Evolutionary conservation across 2,113 vertebrate genomes (phyloP).

Genomic region (Shinisaurus crocodilurus): DNA sequence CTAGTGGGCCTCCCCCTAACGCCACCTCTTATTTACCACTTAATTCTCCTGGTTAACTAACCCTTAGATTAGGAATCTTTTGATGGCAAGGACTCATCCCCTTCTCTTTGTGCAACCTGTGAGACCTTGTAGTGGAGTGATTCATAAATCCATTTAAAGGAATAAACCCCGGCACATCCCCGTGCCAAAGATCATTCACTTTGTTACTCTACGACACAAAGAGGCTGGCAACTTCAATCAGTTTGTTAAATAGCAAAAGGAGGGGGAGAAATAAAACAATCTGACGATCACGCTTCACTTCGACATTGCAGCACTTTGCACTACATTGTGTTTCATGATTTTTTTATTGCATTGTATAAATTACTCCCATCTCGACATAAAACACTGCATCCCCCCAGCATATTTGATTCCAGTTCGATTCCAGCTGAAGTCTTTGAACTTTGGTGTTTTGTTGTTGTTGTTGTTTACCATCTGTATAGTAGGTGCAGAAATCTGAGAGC

Average conservation of each 20-base stretch:
- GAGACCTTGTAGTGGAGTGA: background rate
- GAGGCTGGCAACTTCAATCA: background rate
- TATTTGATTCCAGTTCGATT: constrained; percentile 38
- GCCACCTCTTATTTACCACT: background rate
- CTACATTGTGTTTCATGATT: background rate
- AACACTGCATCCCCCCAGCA: background rate
- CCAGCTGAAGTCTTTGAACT: constrained; percentile 21
- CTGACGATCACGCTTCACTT: background rate
- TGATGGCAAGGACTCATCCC: background rate
- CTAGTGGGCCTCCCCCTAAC: too few species aligned
- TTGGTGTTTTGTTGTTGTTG: too few species aligned
- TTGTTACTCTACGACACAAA: background rate
- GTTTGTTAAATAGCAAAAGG: background rate
- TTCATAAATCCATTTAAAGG: background rate
- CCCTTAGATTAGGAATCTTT: background rate
- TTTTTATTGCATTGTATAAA: constrained; percentile 30
- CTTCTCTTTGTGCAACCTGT: background rate
- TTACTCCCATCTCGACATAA: background rate
- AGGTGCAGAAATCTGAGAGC: background rate
- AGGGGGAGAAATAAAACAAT: fast-evolving
- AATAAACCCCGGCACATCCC: background rate
- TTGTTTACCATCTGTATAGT: background rate
- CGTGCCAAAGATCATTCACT: background rate
- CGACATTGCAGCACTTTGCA: fast-evolving
- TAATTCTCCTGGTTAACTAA: background rate